Evolutionary conservation across 2,888 invertebrate species (phyloP), one percentile per base, ranked within the genome.

Genomic region (Pachliopta kotzebuea): DNA sequence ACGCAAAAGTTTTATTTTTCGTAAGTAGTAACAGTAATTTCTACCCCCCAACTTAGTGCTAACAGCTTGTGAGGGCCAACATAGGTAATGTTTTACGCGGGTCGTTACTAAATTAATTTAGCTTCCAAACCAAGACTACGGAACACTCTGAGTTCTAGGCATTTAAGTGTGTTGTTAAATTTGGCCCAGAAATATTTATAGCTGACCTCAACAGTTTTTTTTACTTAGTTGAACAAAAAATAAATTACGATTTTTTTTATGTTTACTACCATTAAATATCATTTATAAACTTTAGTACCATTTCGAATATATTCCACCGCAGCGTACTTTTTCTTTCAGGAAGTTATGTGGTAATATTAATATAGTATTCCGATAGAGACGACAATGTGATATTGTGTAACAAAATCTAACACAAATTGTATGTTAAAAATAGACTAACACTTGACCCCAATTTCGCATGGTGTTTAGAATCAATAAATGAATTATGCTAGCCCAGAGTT

Each of bases 11-110:
- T 26, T 54, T 60, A 45, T 60, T 53, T 37, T 20, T 18, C 37
- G 42, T 18, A 57, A 57, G 24, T 7, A 57, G 45, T 45, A 57
- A 57, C 57, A 45, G 52, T 53, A 60, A 60, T 53, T 52, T 60
- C 21, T n/a, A 53, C 21, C 50, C 18, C 31, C 23, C 23, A 37
- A 53, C 31, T 50, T 52, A n/a, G 18, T 21, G 53, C 23, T 53
- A 42, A 37, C 37, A 53, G 37, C 53, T 21, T 24, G 23, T n/a
- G 54, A 60, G 53, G 60, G 24, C 29, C 37, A 21, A 53, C 60
- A 58, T 29, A 58, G 50, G 53, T 60, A 37, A 42, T 53, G 37
- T 53, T 52, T 50, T n/a, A 60, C 23, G 60, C 24, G 4, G 18
- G 11, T 42, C 60, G 42, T 60, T 54, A 37, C 24, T 50, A 42